Conservation (phyloP, 2,113 vertebrate genomes). For the Alces alces region DNA sequence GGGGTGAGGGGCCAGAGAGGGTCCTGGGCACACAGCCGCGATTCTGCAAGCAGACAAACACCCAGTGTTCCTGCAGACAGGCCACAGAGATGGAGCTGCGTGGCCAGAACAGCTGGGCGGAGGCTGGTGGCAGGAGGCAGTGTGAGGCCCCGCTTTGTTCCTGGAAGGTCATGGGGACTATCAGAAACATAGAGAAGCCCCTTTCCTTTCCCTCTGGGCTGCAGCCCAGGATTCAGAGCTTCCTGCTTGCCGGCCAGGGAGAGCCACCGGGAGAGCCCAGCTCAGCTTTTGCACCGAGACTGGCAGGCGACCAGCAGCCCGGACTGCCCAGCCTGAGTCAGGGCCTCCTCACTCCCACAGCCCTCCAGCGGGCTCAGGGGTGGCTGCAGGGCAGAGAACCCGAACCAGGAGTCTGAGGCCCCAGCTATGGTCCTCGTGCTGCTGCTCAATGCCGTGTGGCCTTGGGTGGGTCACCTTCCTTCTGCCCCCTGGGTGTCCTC, state of each 20-base stretch:
- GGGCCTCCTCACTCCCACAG: background rate
- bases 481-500: background rate
- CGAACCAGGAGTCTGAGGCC: background rate
- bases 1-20: background rate
- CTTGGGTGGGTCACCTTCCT: background rate
- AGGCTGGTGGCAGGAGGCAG: constrained; percentile 74
- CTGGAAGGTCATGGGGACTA: constrained; percentile 54
- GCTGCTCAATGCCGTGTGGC: background rate
- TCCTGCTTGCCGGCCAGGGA: constrained; percentile 50
- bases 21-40: constrained; percentile 43
- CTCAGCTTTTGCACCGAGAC: background rate
- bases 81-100: constrained; percentile 42
- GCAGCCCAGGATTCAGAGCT: constrained; percentile 49
- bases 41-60: constrained; percentile 61
- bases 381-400: background rate
- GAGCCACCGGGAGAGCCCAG: constrained; percentile 57
- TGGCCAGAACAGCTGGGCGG: constrained; percentile 69
- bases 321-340: background rate
- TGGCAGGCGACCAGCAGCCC: constrained; percentile 54
- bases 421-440: background rate
- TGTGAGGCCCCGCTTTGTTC: constrained; percentile 62
- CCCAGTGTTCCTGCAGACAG: constrained; percentile 57
- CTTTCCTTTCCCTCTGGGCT: constrained; percentile 57
- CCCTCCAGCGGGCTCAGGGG: background rate
- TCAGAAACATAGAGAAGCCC: constrained; percentile 61